These are phyloP conservation scores for Yponomeuta sedellus DNA, from an alignment of 2,888 invertebrate genomes.

Conservation along the genomic window DNA sequence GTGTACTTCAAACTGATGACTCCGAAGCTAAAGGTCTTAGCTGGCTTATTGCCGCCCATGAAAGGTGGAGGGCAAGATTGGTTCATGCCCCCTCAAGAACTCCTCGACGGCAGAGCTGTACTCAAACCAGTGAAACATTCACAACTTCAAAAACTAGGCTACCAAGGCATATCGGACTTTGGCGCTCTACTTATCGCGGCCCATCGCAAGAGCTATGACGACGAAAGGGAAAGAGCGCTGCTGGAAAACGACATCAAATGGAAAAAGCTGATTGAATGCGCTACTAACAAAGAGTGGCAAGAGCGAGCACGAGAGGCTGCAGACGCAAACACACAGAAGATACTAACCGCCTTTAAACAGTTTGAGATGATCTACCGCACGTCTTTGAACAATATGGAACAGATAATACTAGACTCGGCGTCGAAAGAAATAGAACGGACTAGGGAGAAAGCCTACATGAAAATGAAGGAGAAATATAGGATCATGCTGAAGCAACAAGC, in stretches of 20 bases:
- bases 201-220: slow-evolving; percentile 36
- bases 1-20: slow-evolving; percentile 62
- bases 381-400: slow-evolving; percentile 49
- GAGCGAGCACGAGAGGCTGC: slow-evolving; percentile 33
- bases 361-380: slow-evolving; percentile 42
- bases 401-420: slow-evolving; percentile 43
- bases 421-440: slow-evolving; percentile 40
- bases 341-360: slow-evolving; percentile 42
- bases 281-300: slow-evolving; percentile 34
- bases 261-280: slow-evolving; percentile 36
- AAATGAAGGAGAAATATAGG: slow-evolving; percentile 44
- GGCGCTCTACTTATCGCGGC: slow-evolving; percentile 37
- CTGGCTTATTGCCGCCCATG: slow-evolving; percentile 57
- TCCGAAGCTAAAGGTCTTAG: slow-evolving; percentile 46
- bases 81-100: slow-evolving; percentile 52
- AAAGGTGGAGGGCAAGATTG: slow-evolving; percentile 59
- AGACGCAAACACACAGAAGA: slow-evolving; percentile 38
- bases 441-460: slow-evolving; percentile 34
- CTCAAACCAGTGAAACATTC: slow-evolving; percentile 48
- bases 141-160: slow-evolving; percentile 42
- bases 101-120: slow-evolving; percentile 45
- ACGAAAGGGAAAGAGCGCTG: slow-evolving; percentile 36
- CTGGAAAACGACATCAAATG: slow-evolving; percentile 42
- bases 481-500: slow-evolving; percentile 46
- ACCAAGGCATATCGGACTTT: slow-evolving; percentile 40